phyloP scores from a whole-genome alignment of 2,113 vertebrate species.

The Columbina picui region DNA sequence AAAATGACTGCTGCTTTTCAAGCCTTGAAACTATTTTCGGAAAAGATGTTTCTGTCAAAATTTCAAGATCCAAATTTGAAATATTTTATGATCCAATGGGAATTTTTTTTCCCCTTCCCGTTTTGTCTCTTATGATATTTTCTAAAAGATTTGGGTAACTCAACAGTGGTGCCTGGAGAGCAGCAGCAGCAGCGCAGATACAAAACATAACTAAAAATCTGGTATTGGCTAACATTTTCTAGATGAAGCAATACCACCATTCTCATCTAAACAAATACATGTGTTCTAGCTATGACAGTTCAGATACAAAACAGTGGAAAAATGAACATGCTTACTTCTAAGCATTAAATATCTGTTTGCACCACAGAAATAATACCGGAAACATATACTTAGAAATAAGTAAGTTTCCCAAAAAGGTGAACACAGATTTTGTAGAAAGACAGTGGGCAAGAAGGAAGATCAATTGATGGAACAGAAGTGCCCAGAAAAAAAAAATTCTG shows the following conservation, averaged over 20 bases:
- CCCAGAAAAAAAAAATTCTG: not conserved
- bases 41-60: not conserved
- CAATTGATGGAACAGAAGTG: not conserved
- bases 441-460: not conserved
- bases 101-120: not conserved
- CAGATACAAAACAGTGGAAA: not conserved
- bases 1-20: not conserved
- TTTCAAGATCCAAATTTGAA: not conserved
- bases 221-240: not conserved
- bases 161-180: not conserved
- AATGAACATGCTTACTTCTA: not conserved
- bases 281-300: not conserved
- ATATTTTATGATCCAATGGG: not conserved
- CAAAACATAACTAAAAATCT: not conserved
- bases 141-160: not conserved
- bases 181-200: not conserved
- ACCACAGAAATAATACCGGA: not conserved
- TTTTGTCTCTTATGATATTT: not conserved
- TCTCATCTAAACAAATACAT: not conserved
- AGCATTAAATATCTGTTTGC: not conserved
- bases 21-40: not conserved
- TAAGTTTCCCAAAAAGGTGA: not conserved
- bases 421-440: not conserved
- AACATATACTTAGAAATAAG: not conserved
- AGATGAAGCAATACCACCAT: not conserved